Evolutionary conservation across 2,797 vertebrate species (phyloP), one percentile per base, ranked within the genome.

Genomic region (Tinamus major): DNA sequence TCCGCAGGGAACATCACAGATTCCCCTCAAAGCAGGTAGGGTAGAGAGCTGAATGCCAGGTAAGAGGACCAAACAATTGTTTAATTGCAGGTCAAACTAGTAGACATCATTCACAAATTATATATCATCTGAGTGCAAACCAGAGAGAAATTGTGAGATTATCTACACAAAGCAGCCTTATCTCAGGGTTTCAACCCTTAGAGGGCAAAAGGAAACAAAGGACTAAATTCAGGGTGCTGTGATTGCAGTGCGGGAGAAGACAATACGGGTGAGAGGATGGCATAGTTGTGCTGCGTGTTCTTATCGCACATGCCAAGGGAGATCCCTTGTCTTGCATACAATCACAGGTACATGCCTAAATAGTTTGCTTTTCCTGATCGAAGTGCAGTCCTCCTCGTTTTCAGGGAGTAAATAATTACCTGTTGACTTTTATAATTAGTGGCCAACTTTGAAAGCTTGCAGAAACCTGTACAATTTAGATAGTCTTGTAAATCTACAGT

Each of bases 211-310:
- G 67, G 41, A 89, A 93, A 77, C 31, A 79, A 67, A 76, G 35
- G 35, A 62, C 84, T 91, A 48, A 1, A 61, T 63, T 78, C 76
- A 70, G 64, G 75, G 23, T 39, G 24, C 35, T 67, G 64, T 68
- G 63, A 77, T 17, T 71, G 53, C 13, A 3, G 7, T 27, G 27
- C 59, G 49, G 41, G 69, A n/a, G 55, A 79, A 94, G 64, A 78
- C 56, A 69, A 85, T 77, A 37, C 17, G 41, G 48, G 71, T 72
- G 87, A 65, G 91, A 91, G 69, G 72, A 42, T 93, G 77, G 87
- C 63, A 81, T 20, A 49, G 72, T 58, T 55, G 41, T 2, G 1
- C 39, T 58, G n/a, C 58, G 81, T 94, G 65, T 58, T 92, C 58
- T 76, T 94, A 49, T 55, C 55, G 81, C 51, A 33, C 31, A 13